phyloP scores from a whole-genome alignment of 2,888 invertebrate species.

The Anthrax anthrax region DNA sequence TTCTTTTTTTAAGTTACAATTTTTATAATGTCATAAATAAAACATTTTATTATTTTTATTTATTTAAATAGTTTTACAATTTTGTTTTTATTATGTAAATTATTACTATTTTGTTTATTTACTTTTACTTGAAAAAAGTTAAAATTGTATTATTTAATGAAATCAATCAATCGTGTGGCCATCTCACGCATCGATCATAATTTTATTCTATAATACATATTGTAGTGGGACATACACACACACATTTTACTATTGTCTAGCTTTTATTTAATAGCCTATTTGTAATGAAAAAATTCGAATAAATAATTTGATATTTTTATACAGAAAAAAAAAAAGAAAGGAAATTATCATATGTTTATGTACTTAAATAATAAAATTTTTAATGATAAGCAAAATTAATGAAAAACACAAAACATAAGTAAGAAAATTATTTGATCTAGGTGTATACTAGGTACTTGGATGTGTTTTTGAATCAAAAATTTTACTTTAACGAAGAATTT shows the following conservation, averaged over 20 bases:
- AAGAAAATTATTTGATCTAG: too few relatives aligned
- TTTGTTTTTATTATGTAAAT: not conserved
- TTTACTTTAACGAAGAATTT: too few relatives aligned
- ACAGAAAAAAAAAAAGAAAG: not conserved
- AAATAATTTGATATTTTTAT: constrained; percentile 18
- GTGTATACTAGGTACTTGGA: too few relatives aligned
- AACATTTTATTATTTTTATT: too few relatives aligned
- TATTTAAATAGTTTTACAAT: too few relatives aligned
- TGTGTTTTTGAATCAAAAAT: too few relatives aligned
- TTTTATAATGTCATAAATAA: too few relatives aligned
- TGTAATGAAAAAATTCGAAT: constrained; percentile 35
- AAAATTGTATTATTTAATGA: not conserved
- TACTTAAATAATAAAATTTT: not conserved
- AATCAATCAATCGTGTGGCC: constrained; percentile 28
- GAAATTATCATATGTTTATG: not conserved
- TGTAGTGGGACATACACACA: constrained; percentile 36
- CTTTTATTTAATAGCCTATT: constrained; percentile 37
- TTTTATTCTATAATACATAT: too few relatives aligned
- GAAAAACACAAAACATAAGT: too few relatives aligned
- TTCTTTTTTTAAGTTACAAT: too few relatives aligned
- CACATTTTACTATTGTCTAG: too few relatives aligned
- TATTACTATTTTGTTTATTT: not conserved
- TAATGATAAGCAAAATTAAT: not conserved
- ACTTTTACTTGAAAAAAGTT: not conserved
- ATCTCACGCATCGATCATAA: constrained; percentile 37